Evolutionary conservation across 2,113 vertebrate genomes (phyloP).

Genomic region (Indicator maculatus): DNA sequence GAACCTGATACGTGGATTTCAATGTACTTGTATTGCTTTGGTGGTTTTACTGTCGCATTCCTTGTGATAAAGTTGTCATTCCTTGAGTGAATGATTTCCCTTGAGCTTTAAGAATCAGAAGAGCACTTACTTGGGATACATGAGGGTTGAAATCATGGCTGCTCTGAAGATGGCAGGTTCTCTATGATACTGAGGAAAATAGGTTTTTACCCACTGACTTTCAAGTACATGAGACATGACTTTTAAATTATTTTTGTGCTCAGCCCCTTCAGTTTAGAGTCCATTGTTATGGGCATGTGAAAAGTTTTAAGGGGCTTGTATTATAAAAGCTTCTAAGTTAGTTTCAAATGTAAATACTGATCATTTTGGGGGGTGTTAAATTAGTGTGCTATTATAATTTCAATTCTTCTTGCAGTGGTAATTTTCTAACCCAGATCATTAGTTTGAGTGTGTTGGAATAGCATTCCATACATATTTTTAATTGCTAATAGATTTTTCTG

Average conservation of each 20-base stretch:
- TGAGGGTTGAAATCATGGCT: background rate
- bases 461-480: conserved; percentile 25
- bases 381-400: background rate
- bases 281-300: background rate
- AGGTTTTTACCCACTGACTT: background rate
- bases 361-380: background rate
- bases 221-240: background rate
- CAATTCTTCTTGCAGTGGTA: background rate
- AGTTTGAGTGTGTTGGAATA: conserved; percentile 10
- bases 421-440: background rate
- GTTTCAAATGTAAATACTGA: background rate
- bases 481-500: background rate
- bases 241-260: background rate
- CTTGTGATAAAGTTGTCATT: background rate
- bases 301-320: background rate
- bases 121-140: background rate
- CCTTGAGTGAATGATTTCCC: background rate
- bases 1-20: background rate
- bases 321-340: background rate
- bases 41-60: background rate
- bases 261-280: background rate
- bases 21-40: background rate
- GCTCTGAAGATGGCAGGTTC: background rate
- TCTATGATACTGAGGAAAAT: background rate
- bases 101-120: background rate